These are phyloP conservation scores for Caenorhabditis uteleia DNA, from an alignment of 2,888 invertebrate genomes.

Conservation along the genomic window DNA sequence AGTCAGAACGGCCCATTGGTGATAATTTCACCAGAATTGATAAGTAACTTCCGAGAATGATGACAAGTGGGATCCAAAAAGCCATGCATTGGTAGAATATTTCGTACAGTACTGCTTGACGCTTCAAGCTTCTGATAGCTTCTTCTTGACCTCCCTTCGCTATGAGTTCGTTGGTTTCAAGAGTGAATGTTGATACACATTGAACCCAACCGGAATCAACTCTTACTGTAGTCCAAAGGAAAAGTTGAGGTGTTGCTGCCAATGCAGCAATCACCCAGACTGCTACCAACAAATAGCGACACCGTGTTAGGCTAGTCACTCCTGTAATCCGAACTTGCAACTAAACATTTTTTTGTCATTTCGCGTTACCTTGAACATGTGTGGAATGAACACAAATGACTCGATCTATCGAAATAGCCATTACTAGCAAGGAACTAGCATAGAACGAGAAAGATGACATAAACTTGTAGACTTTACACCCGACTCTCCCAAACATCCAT, in stretches of 20 bases:
- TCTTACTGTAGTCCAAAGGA: slow-evolving; percentile 54
- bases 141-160: neutral
- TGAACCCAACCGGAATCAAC: slow-evolving; percentile 42
- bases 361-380: slow-evolving; percentile 58
- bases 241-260: slow-evolving; percentile 61
- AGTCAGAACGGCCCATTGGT: slow-evolving; percentile 1
- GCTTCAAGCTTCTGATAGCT: neutral
- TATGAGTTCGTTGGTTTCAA: slow-evolving; percentile 3
- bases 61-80: slow-evolving; percentile 42
- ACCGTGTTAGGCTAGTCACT: too few relatives aligned
- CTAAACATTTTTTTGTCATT: too few relatives aligned
- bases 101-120: slow-evolving; percentile 43
- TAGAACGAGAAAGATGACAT: slow-evolving; percentile 62
- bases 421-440: slow-evolving; percentile 61
- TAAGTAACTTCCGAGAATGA: slow-evolving; percentile 29
- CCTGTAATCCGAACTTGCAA: too few relatives aligned
- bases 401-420: slow-evolving; percentile 60
- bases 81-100: slow-evolving; percentile 35
- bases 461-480: slow-evolving; percentile 57
- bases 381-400: slow-evolving; percentile 59
- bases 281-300: slow-evolving; percentile 50
- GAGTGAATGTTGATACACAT: slow-evolving; percentile 57
- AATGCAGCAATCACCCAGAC: slow-evolving; percentile 45
- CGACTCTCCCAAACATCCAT: slow-evolving; percentile 55
- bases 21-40: slow-evolving; percentile 37